A percentile compares a stretch with the other conserved stretches of the same genome.
phyloP scores from a whole-genome alignment of 2,888 invertebrate species.

The Entomobrya multifasciata region DNA sequence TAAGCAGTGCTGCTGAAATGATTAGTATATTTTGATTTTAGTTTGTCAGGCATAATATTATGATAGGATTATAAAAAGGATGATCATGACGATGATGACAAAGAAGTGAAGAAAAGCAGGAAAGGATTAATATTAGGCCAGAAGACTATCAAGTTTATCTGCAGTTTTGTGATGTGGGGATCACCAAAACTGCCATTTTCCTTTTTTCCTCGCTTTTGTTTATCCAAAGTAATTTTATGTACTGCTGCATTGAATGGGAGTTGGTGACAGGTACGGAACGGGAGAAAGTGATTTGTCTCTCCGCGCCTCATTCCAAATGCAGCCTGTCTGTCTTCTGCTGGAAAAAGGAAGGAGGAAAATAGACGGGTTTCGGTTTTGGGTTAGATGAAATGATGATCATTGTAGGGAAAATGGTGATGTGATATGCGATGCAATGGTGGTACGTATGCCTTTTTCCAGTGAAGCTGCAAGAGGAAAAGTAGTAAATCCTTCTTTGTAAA shows the following conservation, averaged over 20 bases:
- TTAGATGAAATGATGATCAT: neutral
- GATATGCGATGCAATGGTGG: neutral
- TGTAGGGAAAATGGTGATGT: neutral
- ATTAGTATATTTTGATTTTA: neutral
- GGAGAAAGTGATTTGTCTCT: slow-evolving; percentile 70
- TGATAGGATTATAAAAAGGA: neutral
- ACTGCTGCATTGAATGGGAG: slow-evolving; percentile 46
- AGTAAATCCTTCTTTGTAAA: neutral
- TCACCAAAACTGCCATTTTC: neutral
- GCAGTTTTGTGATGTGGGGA: too few species aligned
- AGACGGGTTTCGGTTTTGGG: neutral
- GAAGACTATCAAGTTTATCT: neutral
- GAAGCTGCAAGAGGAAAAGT: neutral
- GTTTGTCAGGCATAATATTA: neutral
- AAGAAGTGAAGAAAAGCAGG: too few species aligned
- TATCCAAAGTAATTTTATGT: slow-evolving; percentile 12
- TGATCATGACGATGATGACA: slow-evolving; percentile 25
- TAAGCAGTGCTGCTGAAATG: neutral
- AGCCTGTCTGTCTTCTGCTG: too few species aligned
- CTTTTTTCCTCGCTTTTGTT: neutral
- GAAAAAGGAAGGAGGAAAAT: neutral
- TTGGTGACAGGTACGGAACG: slow-evolving; percentile 68
- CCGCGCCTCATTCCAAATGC: slow-evolving; percentile 45
- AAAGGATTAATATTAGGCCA: neutral
- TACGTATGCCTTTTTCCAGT: neutral